Base-by-base conservation (phyloP, 2,888 invertebrate species). In the Trisateles emortualis region DNA sequence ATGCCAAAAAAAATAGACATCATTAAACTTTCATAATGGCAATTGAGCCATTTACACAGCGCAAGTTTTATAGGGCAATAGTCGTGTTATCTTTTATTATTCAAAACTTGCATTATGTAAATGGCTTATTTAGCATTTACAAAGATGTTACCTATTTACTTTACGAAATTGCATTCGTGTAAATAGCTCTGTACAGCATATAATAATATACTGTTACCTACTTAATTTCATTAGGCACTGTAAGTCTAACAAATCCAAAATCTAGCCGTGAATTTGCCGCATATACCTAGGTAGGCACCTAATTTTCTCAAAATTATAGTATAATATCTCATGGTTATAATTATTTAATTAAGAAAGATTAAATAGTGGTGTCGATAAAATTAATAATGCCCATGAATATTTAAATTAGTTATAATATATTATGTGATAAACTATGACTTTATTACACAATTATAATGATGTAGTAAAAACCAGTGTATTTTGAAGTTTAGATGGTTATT, bases 401-500 rank as follows among this genome's bases (percentile, higher is more conserved):
- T 11, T 39, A 22, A 22, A 19, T 43, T 11, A 22, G 6, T 19
- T 22, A 10, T 53, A 47, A 50, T 29, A 29, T 8, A 19, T n/a
- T 13, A 33, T 32, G 60, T 65, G 64, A 68, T 61, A 65, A 61
- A 61, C 61, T 47, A 41, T 40, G 50, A 51, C 60, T 55, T 29
- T 2, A 35, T n/a, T 14, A 6, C 2, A 16, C 24, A 8, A 32
- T 10, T 24, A 24, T 39, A 16, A 16, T 32, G n/a, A 14, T 24
- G 16, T 46, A 43, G 17, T 50, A 53, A 49, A 61, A 57, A 62
- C 65, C 74, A 72, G 73, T 72, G 74, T 61, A 50, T 54, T 45
- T 52, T 51, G 52, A 53, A 52, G 33, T 57, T 56, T 22, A 32
- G 13, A 59, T 59, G 48, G 52, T 57, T 61, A 59, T 29, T 45